A percentile compares a stretch with the other conserved stretches of the same genome.
Evolutionary conservation across 2,888 invertebrate species (phyloP).

Genomic region (Cotesia congregata): DNA sequence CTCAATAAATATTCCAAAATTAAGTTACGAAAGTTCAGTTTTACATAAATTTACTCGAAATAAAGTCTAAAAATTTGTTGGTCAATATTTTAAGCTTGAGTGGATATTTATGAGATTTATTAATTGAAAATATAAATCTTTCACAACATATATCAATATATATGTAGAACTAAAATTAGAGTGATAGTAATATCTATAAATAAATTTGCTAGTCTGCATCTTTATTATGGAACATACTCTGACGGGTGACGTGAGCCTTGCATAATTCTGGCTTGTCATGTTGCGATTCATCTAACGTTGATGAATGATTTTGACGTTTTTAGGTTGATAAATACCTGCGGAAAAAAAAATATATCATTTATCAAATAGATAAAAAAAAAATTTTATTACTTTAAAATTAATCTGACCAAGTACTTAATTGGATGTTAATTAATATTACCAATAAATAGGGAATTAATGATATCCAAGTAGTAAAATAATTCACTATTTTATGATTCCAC

Average conservation of each 20-base stretch:
- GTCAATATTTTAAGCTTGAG: too few species aligned
- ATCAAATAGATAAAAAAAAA: too few species aligned
- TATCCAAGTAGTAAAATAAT: not conserved
- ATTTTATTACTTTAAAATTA: too few species aligned
- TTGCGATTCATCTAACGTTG: constrained; percentile 16
- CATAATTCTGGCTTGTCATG: constrained; percentile 35
- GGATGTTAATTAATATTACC: too few species aligned
- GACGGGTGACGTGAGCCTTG: constrained; percentile 31
- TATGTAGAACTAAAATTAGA: not conserved
- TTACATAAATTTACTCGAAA: too few species aligned
- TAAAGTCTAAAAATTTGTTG: too few species aligned
- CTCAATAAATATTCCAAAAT: not conserved
- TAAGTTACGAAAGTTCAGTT: not conserved
- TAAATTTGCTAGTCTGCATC: constrained; percentile 32
- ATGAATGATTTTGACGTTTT: constrained; percentile 24
- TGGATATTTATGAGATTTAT: too few species aligned
- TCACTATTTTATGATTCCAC: constrained; percentile 13
- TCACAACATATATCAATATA: not conserved
- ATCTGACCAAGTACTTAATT: too few species aligned
- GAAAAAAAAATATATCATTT: not conserved
- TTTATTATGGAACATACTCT: constrained; percentile 18
- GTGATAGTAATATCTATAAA: constrained; percentile 36
- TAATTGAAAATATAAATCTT: not conserved
- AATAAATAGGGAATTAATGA: too few species aligned
- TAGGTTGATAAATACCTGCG: constrained; percentile 5